Base-by-base conservation (phyloP, 2,113 vertebrate species). In the Ceyx cyanopectus region DNA sequence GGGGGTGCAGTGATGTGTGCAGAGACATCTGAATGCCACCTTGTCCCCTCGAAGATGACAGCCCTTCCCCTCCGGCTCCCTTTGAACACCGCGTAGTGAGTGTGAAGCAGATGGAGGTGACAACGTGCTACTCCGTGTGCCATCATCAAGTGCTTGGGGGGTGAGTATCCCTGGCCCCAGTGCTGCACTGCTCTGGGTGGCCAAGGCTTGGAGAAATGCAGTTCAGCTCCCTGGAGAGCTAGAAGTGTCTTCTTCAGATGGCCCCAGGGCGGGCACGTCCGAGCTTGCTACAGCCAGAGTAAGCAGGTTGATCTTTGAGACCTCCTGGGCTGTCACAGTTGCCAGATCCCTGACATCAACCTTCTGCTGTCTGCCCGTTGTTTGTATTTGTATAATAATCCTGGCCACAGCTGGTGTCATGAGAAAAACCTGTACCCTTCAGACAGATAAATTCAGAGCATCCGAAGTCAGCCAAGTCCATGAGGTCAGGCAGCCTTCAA, bases 1-100 rank as follows among this genome's bases (percentile, higher is more conserved):
- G 1, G 5, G n/a, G 16, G 73, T 12, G 17, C 63, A 26, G 43
- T 5, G 24, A 1, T 45, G 50, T 21, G 46, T 69, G 50, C 58
- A 70, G 63, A 2, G 43, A 3, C n/a, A 19, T 21, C 70, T 8
- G 19, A 8, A 1, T 76, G 46, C 37, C 63, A 62, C 26, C 21
- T 56, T 86, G 27, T 94, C 32, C 85, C 69, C 72, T 19, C 23
- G 94, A 77, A 99, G 98, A 99, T 77, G 98, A 99, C 94, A 97
- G 98, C 30, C 98, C 98, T 20, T 97, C 98, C n/a, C 97, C 98
- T 6, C 97, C 98, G 0, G 98, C 98, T 15, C 98, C 98, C 1
- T 99, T 99, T 5, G 97, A 98, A 45, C 98, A 99, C 75, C 98
- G 98, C 67, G 85, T 99, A 11, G 98, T 99, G 76, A 98, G 94